Evolutionary conservation across 2,888 invertebrate species (phyloP).

Genomic region (Micropterix aruncella): DNA sequence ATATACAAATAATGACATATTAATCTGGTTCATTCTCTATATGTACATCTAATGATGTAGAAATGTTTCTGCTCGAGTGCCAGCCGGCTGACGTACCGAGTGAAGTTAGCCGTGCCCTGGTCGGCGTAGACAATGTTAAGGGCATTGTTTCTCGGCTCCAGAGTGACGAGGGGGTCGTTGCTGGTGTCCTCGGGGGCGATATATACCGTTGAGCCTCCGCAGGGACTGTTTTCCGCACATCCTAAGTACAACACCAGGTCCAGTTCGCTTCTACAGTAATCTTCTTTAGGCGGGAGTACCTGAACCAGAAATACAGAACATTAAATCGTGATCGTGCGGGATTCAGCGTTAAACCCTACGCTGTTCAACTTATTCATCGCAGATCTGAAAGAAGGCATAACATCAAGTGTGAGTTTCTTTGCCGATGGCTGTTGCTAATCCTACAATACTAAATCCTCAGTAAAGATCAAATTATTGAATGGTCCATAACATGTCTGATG

Average conservation of each 20-base stretch:
- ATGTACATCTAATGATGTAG: background rate
- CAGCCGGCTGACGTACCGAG: slow-evolving; percentile 28
- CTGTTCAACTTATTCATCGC: too few relatives aligned
- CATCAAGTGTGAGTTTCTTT: too few relatives aligned
- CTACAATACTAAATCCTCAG: too few relatives aligned
- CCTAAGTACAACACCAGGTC: slow-evolving; percentile 24
- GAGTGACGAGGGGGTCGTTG: slow-evolving; percentile 35
- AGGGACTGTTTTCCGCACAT: slow-evolving; percentile 14
- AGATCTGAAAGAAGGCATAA: too few relatives aligned
- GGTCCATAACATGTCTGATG: too few relatives aligned
- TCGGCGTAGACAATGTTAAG: slow-evolving; percentile 46
- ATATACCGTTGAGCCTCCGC: slow-evolving; percentile 18
- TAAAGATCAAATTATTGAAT: too few relatives aligned
- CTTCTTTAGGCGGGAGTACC: slow-evolving; percentile 30
- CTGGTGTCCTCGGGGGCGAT: slow-evolving; percentile 26
- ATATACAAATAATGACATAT: background rate
- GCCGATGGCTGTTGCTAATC: too few relatives aligned
- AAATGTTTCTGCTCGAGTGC: slow-evolving; percentile 14
- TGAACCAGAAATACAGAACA: too few relatives aligned
- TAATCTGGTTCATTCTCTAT: background rate
- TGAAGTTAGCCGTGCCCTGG: slow-evolving; percentile 33
- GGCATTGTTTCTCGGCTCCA: slow-evolving; percentile 51
- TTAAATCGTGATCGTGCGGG: too few relatives aligned
- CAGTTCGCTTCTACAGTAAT: slow-evolving; percentile 20
- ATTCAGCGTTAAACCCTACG: too few relatives aligned